phyloP scores from a whole-genome alignment of 1,140 invertebrate species.

The Drosophila suzukii region DNA sequence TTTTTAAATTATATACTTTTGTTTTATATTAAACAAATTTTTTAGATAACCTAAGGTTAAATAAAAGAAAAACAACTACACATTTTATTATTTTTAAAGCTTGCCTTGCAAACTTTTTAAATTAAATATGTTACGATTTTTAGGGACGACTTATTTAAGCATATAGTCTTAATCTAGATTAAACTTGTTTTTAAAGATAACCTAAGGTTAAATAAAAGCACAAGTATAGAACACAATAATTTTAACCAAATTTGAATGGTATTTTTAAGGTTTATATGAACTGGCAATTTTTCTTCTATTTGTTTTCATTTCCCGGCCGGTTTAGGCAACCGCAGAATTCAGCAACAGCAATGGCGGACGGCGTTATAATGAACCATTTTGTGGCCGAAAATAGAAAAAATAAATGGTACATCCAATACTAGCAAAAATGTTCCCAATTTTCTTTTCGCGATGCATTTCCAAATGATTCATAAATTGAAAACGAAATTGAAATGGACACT shows the following conservation, averaged over 20 bases:
- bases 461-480: conserved; percentile 52
- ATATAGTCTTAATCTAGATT: too few species aligned
- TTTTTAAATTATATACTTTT: too few species aligned
- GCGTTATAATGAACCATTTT: conserved; percentile 77
- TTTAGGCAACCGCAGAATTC: conserved; percentile 62
- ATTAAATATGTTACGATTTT: too few species aligned
- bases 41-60: too few species aligned
- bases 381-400: conserved; percentile 42
- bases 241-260: not conserved
- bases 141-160: too few species aligned
- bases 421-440: conserved; percentile 28
- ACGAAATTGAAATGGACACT: conserved; percentile 68
- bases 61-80: too few species aligned
- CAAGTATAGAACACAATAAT: too few species aligned
- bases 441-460: conserved; percentile 26
- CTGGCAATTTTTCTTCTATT: not conserved
- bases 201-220: not conserved
- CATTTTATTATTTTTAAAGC: too few species aligned
- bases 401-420: conserved; percentile 1
- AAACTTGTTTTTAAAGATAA: not conserved
- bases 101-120: too few species aligned
- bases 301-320: conserved; percentile 24
- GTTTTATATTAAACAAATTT: too few species aligned
- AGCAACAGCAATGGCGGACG: conserved; percentile 62
- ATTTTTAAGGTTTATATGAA: not conserved